These are phyloP conservation scores for Ips nitidus DNA, from an alignment of 1,140 invertebrate genomes.

Conservation along the genomic window DNA sequence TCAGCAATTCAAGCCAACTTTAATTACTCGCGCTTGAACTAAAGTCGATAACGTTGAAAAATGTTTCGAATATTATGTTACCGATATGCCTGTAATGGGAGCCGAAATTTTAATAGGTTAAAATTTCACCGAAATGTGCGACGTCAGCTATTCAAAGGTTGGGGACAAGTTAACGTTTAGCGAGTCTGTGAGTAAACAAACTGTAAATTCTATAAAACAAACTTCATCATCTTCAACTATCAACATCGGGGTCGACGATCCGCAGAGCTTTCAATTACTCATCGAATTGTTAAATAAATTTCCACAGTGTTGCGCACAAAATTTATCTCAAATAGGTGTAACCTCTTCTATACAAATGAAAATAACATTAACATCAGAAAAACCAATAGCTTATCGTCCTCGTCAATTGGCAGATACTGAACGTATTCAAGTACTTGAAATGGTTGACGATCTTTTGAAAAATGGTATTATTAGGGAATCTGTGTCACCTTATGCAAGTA, in stretches of 20 bases:
- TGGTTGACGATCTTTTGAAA: conserved; percentile 14
- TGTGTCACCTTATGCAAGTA: conserved; percentile 23
- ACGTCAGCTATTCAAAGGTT: conserved; percentile 10
- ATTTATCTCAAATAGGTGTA: too few relatives aligned
- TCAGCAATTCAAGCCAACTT: neutral
- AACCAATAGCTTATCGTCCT: neutral
- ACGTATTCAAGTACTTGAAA: neutral
- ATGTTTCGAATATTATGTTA: neutral
- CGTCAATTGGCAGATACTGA: conserved; percentile 5
- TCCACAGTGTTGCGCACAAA: neutral
- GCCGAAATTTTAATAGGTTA: conserved; percentile 29
- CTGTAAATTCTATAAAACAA: too few relatives aligned
- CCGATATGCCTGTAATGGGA: conserved; percentile 4
- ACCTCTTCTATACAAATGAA: too few relatives aligned
- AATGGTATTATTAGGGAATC: conserved; percentile 11
- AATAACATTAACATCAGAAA: neutral
- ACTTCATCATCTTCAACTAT: too few relatives aligned
- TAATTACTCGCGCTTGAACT: neutral
- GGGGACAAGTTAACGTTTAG: conserved; percentile 5
- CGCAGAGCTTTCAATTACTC: neutral
- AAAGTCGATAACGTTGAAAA: conserved; percentile 10
- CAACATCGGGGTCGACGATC: neutral
- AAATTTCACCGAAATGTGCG: conserved; percentile 29
- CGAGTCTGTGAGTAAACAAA: too few relatives aligned
- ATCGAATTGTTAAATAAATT: conserved; percentile 12